Evolutionary conservation across 2,888 invertebrate species (phyloP), one percentile per base, ranked within the genome.

Genomic region (Agrochola lychnidis): DNA sequence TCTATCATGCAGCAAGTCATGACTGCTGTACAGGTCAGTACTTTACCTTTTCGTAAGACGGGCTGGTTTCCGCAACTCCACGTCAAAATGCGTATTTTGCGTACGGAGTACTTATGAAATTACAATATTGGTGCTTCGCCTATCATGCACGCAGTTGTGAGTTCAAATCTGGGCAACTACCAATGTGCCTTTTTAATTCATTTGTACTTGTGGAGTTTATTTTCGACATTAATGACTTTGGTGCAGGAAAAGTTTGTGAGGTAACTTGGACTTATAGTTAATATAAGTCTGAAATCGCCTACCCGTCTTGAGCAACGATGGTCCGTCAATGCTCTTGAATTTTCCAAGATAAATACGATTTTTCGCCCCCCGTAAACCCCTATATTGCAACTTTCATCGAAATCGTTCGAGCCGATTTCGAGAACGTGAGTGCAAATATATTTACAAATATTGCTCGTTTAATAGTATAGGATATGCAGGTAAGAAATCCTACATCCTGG

Each of bases 1-100:
- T 94, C 98, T 81, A 97, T 99, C 91, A 98, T 99, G 97, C 97
- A 98, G 85, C 98, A 98, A 91, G 98, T 99, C 48, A 98, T 98
- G 93, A 98, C 98, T 89, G 98, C 98, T 62, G 98, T 98, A 92
- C 98, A 98, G 97, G 98, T 98, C 79, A 71, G 81, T 68, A 53
- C 4, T 19, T 14, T n/a, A 19, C 16, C 25, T 56, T n/a, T n/a
- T 56, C 10, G 56, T 56, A n/a, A n/a, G 10, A n/a, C n/a, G n/a
- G n/a, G 7, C n/a, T 12, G n/a, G n/a, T n/a, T 4, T 53, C n/a
- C 53, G n/a, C n/a, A n/a, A 56, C 53, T 10, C n/a, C 19, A 51
- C 19, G n/a, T 56, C 10, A n/a, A n/a, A n/a, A 56, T 10, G 10
- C 3, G 53, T 22, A 53, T 53, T 56, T 56, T 56, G 56, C 56